A percentile compares a stretch with the other conserved stretches of the same genome.
phyloP scores from a whole-genome alignment of 2,797 vertebrate species.

The Clarias laeviceps region DNA sequence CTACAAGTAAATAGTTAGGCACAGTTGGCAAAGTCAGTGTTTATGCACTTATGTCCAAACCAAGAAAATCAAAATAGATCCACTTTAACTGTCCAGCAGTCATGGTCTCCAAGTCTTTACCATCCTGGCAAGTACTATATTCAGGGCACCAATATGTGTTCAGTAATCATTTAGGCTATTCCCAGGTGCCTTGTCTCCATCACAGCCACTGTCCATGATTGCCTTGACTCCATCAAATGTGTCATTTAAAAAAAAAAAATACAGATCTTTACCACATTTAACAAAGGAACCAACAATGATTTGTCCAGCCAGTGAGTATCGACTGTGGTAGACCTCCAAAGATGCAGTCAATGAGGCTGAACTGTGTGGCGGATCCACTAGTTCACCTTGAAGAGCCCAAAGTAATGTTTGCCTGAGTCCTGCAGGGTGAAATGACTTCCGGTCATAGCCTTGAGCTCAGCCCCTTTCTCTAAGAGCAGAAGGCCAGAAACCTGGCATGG shows the following conservation, averaged over 20 bases:
- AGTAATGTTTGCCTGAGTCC: conserved; percentile 79
- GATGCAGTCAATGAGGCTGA: conserved; percentile 35
- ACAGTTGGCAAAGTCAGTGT: conserved; percentile 28
- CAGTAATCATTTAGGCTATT: conserved; percentile 13
- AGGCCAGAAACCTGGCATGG: conserved; percentile 90
- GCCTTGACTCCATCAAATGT: conserved; percentile 19
- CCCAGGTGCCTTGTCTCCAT: conserved; percentile 24
- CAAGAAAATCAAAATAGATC: conserved; percentile 35
- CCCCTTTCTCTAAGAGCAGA: conserved; percentile 76
- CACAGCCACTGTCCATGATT: conserved; percentile 29
- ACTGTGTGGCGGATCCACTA: conserved; percentile 58
- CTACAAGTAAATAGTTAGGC: conserved; percentile 45
- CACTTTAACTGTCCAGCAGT: conserved; percentile 45
- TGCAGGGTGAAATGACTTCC: conserved; percentile 72
- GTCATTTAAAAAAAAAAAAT: conserved; percentile 4
- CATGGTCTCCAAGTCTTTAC: conserved; percentile 18
- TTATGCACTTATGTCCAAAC: conserved; percentile 39
- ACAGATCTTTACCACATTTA: conserved; percentile 32
- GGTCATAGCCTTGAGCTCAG: conserved; percentile 77
- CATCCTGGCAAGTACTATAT: conserved; percentile 34
- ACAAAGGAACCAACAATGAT: conserved; percentile 23
- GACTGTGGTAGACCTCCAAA: conserved; percentile 33
- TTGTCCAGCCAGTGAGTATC: conserved; percentile 38
- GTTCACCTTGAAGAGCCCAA: conserved; percentile 90
- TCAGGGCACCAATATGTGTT: conserved; percentile 29